phyloP scores from a whole-genome alignment of 2,797 vertebrate species.

The Rhinogobio ventralis region DNA sequence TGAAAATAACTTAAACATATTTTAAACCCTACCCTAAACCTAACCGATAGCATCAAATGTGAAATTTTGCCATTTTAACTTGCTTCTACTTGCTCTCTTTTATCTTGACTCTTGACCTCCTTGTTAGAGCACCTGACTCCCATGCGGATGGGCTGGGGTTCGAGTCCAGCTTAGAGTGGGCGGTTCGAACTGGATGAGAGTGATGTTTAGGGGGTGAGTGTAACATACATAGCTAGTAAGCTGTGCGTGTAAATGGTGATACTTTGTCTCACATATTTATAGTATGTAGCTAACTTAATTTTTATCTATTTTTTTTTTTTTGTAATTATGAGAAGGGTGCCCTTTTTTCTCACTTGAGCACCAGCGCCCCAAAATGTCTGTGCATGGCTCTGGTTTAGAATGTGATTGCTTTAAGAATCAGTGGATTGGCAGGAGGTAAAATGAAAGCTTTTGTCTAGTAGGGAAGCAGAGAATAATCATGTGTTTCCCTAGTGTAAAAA shows the following conservation, averaged over 20 bases:
- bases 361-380: neutral
- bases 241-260: no score
- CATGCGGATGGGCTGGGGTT: no score
- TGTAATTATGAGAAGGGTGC: neutral
- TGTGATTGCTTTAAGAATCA: constrained; percentile 22
- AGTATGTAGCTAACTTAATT: no score
- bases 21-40: neutral
- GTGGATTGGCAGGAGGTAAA: neutral
- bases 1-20: no score
- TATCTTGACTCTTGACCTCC: neutral
- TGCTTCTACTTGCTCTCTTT: neutral
- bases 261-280: no score
- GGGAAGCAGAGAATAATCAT: constrained; percentile 47
- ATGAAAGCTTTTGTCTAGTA: constrained; percentile 41
- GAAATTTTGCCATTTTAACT: neutral
- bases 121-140: no score
- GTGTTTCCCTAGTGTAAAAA: constrained; percentile 48
- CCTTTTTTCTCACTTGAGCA: neutral
- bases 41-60: neutral
- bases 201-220: no score
- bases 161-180: no score
- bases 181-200: no score
- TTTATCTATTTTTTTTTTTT: no score
- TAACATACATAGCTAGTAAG: no score
- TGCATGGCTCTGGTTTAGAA: neutral